Evolutionary conservation across 1,140 invertebrate species (phyloP).

Genomic region (Catajapyx aquilonaris): DNA sequence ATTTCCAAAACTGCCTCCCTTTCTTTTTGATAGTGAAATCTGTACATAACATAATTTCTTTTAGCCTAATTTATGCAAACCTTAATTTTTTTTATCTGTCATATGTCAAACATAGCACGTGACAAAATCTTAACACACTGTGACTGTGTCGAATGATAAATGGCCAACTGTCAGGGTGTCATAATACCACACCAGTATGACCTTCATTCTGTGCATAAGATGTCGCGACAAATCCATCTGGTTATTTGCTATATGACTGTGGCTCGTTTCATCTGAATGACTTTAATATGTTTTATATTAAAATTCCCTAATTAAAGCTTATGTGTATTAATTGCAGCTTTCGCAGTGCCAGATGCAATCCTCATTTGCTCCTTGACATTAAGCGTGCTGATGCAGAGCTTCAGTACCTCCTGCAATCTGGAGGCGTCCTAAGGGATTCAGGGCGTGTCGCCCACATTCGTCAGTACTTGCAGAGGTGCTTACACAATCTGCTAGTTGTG

Average conservation of each 20-base stretch:
- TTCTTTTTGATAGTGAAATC: no score
- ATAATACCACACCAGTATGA: not conserved
- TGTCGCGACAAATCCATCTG: not conserved
- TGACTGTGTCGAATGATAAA: no score
- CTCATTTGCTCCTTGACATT: conserved; percentile 28
- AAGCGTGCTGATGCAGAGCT: conserved; percentile 30
- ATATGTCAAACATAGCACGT: no score
- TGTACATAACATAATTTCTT: no score
- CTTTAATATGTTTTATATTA: not conserved
- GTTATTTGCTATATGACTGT: not conserved
- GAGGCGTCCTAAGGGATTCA: conserved; percentile 6
- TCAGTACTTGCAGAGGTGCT: conserved; percentile 40
- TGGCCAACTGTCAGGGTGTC: no score
- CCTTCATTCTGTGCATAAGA: not conserved
- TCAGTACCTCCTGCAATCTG: conserved; percentile 24
- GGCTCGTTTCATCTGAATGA: not conserved
- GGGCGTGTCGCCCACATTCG: conserved; percentile 13
- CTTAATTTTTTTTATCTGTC: no score
- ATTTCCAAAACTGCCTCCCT: no score
- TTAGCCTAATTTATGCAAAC: no score
- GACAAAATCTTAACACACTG: no score
- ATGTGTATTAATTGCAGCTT: conserved; percentile 18
- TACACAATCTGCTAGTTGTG: conserved; percentile 47
- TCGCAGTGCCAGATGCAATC: conserved; percentile 23
- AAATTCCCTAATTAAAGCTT: not conserved